Evolutionary conservation across 2,113 vertebrate species (phyloP), one percentile per base, ranked within the genome.

Genomic region (Callaeas wilsoni): DNA sequence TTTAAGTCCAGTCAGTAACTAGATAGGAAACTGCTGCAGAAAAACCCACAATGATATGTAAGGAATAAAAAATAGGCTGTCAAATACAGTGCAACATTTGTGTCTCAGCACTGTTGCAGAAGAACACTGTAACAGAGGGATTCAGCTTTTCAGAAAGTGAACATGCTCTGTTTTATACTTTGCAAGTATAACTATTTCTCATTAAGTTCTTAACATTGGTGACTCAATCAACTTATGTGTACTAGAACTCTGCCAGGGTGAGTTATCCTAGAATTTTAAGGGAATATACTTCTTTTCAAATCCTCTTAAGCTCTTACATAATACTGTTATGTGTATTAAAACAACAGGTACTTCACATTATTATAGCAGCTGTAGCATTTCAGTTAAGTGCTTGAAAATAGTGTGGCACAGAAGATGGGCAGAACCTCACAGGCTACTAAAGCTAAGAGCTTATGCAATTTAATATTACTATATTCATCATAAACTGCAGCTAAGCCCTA

Each of bases 251-350:
- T 89, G 75, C 20, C 47, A 91, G 39, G 67, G 22, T 90, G 70
- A 85, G 49, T 62, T 84, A 91, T 67, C 78, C 50, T 59, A 27
- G 60, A 93, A 90, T 25, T 89, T 12, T 56, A 73, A 71, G 27
- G 26, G 64, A 92, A 93, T 37, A 81, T 32, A 74, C 16, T 42
- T 84, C 95, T 84, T 90, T 81, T 75, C 71, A 93, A 92, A 96
- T 94, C 96, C 90, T 93, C 89, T 94, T 93, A 91, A 63, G 49
- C 37, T 84, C 84, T 95, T 93, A 94, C 63, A 75, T 95, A 96
- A 94, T 42, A 55, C 33, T 86, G 85, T 84, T 92, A 79, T 41
- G 26, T 91, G 59, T 77, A 84, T 88, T 87, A 83, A 85, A 93
- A 88, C 75, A 93, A 35, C 27, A 83, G 77, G 77, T 82, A 79